phyloP scores from a whole-genome alignment of 2,888 invertebrate species.

The Nowickia ferox region DNA sequence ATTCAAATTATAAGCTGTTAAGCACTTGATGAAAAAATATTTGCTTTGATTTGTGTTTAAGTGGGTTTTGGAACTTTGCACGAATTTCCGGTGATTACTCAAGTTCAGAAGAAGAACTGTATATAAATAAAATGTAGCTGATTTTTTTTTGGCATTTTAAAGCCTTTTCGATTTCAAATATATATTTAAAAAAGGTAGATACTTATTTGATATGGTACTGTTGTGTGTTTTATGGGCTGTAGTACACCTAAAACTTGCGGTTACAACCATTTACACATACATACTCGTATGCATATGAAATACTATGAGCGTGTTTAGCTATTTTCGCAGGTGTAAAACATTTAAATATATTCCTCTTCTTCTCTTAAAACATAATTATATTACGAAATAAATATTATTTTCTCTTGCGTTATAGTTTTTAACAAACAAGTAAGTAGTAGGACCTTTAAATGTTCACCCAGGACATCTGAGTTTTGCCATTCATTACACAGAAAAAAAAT shows the following conservation, averaged over 20 bases:
- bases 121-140: neutral
- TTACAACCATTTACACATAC: slow-evolving; percentile 45
- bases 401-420: slow-evolving; percentile 63
- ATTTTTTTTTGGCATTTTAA: slow-evolving; percentile 37
- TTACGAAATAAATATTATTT: slow-evolving; percentile 44
- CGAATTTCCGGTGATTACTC: slow-evolving; percentile 63
- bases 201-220: neutral
- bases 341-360: slow-evolving; percentile 68
- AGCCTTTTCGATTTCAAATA: slow-evolving; percentile 28
- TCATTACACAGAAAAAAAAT: slow-evolving; percentile 7
- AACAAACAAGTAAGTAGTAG: slow-evolving; percentile 15
- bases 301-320: slow-evolving; percentile 59
- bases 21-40: neutral
- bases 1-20: too few species aligned
- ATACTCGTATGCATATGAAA: too few species aligned
- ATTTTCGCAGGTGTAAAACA: slow-evolving; percentile 78
- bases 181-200: neutral
- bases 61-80: slow-evolving; percentile 42
- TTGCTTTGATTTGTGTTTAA: neutral
- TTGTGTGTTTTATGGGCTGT: slow-evolving; percentile 30
- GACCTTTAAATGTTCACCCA: neutral
- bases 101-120: neutral
- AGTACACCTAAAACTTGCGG: slow-evolving; percentile 61
- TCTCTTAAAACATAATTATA: slow-evolving; percentile 45
- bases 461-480: slow-evolving; percentile 33